A percentile compares a stretch with the other conserved stretches of the same genome.
Conservation (phyloP, 2,888 invertebrate species). For the Lacanobia oleracea region DNA sequence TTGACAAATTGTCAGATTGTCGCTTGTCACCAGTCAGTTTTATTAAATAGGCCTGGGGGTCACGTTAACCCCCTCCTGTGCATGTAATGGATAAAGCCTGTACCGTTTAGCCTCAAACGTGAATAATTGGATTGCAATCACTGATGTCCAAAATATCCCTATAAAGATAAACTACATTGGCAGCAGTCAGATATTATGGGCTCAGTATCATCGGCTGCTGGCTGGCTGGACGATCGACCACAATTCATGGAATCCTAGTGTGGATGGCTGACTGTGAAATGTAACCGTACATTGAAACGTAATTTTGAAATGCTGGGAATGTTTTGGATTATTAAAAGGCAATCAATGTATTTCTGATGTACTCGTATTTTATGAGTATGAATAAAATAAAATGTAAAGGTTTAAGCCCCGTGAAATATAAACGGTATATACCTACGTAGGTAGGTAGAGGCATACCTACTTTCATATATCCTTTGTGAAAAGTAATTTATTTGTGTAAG, state of each 20-base stretch:
- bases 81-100: background rate
- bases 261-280: slow-evolving; percentile 2
- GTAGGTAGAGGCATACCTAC: background rate
- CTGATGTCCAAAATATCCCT: slow-evolving; percentile 11
- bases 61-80: background rate
- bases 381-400: background rate
- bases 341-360: background rate
- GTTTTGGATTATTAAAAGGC: background rate
- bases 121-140: slow-evolving; percentile 24
- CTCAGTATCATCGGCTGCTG: slow-evolving; percentile 10
- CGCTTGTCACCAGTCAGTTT: too few species aligned
- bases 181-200: slow-evolving; percentile 26
- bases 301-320: background rate
- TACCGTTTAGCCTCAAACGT: slow-evolving; percentile 16
- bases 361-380: background rate
- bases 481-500: too few species aligned
- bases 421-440: background rate
- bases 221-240: slow-evolving; percentile 18
- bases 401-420: background rate
- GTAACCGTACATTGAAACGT: slow-evolving; percentile 10
- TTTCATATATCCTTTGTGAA: background rate
- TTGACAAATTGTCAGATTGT: too few species aligned
- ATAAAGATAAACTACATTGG: slow-evolving; percentile 4
- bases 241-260: slow-evolving; percentile 42
- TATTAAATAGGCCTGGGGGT: background rate